Evolutionary conservation across 2,113 vertebrate genomes (phyloP), one percentile per base, ranked within the genome.

Genomic region (Microcebus ravelobensis): DNA sequence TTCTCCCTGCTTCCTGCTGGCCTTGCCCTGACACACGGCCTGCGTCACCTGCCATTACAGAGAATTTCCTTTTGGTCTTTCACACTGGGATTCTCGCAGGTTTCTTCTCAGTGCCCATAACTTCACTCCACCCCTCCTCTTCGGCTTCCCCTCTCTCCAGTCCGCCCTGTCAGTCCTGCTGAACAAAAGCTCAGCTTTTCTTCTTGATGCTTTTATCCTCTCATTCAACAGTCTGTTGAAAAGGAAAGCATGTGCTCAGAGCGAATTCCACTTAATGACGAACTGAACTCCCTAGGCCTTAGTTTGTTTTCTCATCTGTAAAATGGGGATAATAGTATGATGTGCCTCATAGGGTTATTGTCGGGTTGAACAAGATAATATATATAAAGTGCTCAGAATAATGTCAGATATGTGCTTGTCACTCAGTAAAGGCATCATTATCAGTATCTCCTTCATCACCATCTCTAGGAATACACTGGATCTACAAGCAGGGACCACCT

Each of bases 1-100:
- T 71, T 94, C 89, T 93, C 79, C 48, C 42, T 48, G 85, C 92
- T 89, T 85, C 90, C 96, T 65, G 36, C 55, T 80, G 88, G 59
- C 88, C 70, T 87, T 83, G 13, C 2, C 18, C 42, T 86, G 52
- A 7, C 77, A 91, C 82, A 63, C 42, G 63, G 57, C n/a, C 48
- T n/a, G 14, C 0, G 2, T 87, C 93, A 52, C 84, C 87, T 97
- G 84, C 52, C 8, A 0, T n/a, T 34, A 39, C 34, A 59, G 87
- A 95, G 84, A 73, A 57, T 63, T 80, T 61, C 74, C 84, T 74
- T 96, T 79, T 70, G 63, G 76, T 92, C 85, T 79, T 74, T 94
- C 77, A 63, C 67, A 20, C 42, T 29, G 79, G 91, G 85, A n/a
- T 45, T 71, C 85, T 93, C 65, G 23, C 15, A 63, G 70, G 71